phyloP scores from a whole-genome alignment of 2,113 vertebrate species.

The Varanus komodoensis region DNA sequence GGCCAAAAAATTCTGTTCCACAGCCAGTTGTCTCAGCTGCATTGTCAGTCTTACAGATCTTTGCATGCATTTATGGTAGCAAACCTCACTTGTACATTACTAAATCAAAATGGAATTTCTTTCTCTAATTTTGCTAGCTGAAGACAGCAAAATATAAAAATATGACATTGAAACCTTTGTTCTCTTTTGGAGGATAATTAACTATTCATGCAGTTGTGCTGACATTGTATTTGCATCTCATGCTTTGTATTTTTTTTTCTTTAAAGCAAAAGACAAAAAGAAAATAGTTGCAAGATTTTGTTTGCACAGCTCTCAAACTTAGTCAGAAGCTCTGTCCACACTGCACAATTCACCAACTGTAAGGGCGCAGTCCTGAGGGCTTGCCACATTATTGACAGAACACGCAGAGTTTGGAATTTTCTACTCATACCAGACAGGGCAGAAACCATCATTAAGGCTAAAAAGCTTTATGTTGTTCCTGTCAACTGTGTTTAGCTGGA shows the following conservation, averaged over 20 bases:
- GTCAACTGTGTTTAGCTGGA: too few relatives aligned
- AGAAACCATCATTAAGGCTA: too few relatives aligned
- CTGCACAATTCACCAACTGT: background rate
- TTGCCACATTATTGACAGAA: too few relatives aligned
- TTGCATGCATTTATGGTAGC: background rate
- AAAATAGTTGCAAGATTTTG: background rate
- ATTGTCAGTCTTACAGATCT: background rate
- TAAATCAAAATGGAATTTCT: conserved; percentile 1
- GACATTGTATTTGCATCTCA: background rate
- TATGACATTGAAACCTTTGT: background rate
- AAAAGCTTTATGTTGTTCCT: too few relatives aligned
- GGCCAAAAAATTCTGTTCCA: background rate
- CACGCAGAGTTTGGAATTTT: too few relatives aligned
- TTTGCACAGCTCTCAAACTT: background rate
- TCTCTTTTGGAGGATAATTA: conserved; percentile 6
- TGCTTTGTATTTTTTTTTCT: background rate
- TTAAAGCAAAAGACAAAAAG: background rate
- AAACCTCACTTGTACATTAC: background rate
- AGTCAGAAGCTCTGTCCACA: background rate
- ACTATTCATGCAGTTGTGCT: background rate
- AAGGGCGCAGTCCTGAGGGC: too few relatives aligned
- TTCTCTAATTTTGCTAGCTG: background rate
- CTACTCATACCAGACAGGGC: too few relatives aligned
- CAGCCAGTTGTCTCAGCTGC: background rate
- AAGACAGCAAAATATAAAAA: conserved; percentile 1